Conservation (phyloP, 2,113 vertebrate species). For the Struthio camelus region DNA sequence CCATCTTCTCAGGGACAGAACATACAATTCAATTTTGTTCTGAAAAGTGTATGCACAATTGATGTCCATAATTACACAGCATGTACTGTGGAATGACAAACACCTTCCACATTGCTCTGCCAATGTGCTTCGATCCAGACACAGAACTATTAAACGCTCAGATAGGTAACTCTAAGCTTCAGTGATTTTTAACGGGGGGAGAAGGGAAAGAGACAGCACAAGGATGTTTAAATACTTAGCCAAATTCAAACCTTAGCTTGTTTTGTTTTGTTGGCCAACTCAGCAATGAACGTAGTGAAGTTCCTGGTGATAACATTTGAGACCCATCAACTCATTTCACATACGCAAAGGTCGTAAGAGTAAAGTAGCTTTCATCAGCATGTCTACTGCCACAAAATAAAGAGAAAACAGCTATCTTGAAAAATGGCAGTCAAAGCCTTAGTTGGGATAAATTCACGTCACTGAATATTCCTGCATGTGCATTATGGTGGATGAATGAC, state of each 20-base stretch:
- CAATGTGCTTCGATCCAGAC: conserved; percentile 31
- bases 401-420: conserved; percentile 21
- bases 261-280: not conserved
- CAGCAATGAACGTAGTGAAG: not conserved
- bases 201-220: not conserved
- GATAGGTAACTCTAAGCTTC: not conserved
- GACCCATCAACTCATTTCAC: not conserved
- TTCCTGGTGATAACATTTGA: not conserved
- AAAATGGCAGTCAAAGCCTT: not conserved
- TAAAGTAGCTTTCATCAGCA: not conserved
- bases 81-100: conserved; percentile 19
- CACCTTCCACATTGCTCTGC: conserved; percentile 21
- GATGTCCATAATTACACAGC: conserved; percentile 54
- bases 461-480: not conserved
- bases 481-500: not conserved
- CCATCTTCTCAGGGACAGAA: conserved; percentile 66
- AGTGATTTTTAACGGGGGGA: not conserved
- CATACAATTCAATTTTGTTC: conserved; percentile 64
- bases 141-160: not conserved
- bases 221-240: not conserved
- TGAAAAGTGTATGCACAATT: conserved; percentile 39
- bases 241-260: not conserved
- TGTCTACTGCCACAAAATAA: not conserved
- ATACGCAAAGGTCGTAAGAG: not conserved
- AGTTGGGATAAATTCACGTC: not conserved